Evolutionary conservation across 92 coral and sea anemone species (phyloP).

Genomic region (Actinostola sp.): DNA sequence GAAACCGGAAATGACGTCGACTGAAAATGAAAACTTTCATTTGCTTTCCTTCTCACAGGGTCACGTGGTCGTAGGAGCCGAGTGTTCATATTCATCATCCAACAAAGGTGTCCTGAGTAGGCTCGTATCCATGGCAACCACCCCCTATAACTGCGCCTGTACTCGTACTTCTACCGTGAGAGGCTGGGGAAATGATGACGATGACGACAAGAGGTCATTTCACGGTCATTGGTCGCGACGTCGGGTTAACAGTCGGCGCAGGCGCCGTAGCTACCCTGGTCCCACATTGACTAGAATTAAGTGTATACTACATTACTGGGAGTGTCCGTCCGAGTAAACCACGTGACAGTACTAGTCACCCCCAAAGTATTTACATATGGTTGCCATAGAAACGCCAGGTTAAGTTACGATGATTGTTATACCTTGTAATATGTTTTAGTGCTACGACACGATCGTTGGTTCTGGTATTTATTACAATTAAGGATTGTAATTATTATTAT

Average conservation of each 20-base stretch:
- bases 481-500: neutral
- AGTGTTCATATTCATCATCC: constrained; percentile 17
- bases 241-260: constrained; percentile 3
- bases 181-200: constrained; percentile 12
- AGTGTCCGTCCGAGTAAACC: constrained; percentile 22
- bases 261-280: constrained; percentile 16
- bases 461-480: neutral
- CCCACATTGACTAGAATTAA: neutral
- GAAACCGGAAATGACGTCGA: too few relatives aligned
- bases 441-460: neutral
- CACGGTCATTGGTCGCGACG: neutral
- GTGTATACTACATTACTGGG: constrained; percentile 32
- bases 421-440: too few relatives aligned
- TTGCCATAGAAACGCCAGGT: neutral
- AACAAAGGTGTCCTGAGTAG: neutral
- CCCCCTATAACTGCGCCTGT: constrained; percentile 14
- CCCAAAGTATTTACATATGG: too few relatives aligned
- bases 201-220: constrained; percentile 3
- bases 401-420: too few relatives aligned
- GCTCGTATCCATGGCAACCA: constrained; percentile 2
- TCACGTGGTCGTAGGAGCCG: constrained; percentile 39
- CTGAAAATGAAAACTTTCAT: neutral
- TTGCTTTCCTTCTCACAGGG: constrained; percentile 11
- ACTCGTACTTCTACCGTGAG: neutral
- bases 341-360: constrained; percentile 1